Evolutionary conservation across 2,888 invertebrate species (phyloP).

Genomic region (Coenonympha arcania): DNA sequence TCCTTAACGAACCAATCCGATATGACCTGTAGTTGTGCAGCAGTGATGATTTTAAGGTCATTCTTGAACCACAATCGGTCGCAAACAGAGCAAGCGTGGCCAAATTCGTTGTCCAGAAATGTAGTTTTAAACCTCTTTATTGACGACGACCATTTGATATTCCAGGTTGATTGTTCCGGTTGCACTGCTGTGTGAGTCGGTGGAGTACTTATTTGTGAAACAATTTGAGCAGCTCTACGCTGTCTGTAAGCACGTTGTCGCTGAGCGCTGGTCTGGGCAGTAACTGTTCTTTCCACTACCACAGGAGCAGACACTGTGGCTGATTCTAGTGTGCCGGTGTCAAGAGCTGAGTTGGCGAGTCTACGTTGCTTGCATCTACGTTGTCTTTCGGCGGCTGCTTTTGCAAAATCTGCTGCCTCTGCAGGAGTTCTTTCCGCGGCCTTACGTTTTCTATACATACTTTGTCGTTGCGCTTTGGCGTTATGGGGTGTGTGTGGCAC

Average conservation of each 20-base stretch:
- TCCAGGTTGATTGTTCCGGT: conserved; percentile 32
- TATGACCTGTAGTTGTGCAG: conserved; percentile 35
- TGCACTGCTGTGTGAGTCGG: no score
- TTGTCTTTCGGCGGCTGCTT: no score
- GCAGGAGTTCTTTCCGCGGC: no score
- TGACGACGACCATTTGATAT: conserved; percentile 36
- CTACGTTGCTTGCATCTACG: no score
- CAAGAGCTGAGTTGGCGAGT: no score
- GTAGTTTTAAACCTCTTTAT: conserved; percentile 36
- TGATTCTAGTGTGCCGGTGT: no score
- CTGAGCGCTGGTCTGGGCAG: conserved; percentile 25
- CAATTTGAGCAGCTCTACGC: conserved; percentile 35
- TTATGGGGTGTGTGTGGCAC: no score
- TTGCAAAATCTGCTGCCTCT: no score
- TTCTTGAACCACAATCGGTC: conserved; percentile 44
- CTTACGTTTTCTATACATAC: no score
- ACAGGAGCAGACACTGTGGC: no score
- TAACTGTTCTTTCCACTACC: no score
- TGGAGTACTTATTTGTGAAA: conserved; percentile 26
- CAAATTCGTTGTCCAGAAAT: conserved; percentile 34
- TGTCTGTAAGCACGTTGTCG: conserved; percentile 38
- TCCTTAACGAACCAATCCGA: conserved; percentile 32
- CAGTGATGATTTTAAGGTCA: conserved; percentile 42
- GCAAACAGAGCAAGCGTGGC: conserved; percentile 39
- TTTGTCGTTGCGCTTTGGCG: no score